Evolutionary conservation across 2,888 invertebrate genomes (phyloP), one percentile per base, ranked within the genome.

Genomic region (Phrixothrix hirtus): DNA sequence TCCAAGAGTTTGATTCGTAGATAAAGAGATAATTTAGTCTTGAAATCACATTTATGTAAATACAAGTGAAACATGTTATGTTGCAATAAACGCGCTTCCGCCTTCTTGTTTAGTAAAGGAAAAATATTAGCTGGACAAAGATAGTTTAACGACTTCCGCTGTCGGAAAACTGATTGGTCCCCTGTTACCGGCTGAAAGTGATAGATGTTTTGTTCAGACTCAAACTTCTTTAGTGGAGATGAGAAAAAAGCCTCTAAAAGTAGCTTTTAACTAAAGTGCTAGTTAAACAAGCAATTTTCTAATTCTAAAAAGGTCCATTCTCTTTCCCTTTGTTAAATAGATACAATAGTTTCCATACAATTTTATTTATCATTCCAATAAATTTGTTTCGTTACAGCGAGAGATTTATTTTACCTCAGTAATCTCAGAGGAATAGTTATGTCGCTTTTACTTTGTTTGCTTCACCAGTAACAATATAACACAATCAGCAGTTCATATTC

Each of bases 121-220:
- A 47, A 41, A 46, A 36, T 47, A 46, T 52, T 46, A 53, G 36
- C 50, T 44, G 45, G 48, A 56, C 58, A 54, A 55, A 57, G 59
- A 59, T 39, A 45, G 49, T 46, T 38, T 57, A 59, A 57, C 57
- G 57, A 59, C 57, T 45, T 57, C 51, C 52, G 37, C 37, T 52
- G 48, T 51, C 52, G 51, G 59, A 54, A 59, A 59, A 57, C 45
- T 57, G 59, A 59, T 59, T 59, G 57, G 51, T 54, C 55, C 46
- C 55, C 42, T 59, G 59, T 57, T 57, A 57, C 49, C 43, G 47
- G 49, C 51, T 57, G 54, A 54, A 49, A 55, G 42, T 54, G 59
- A 59, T 57, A 52, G 57, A 57, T 57, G 57, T 51, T 57, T 57
- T 55, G 59, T 55, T 59, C 54, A 46, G 38, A 37, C 43, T 48